Base-by-base conservation (phyloP, 2,797 vertebrate genomes). In the Lacerta viridis region DNA sequence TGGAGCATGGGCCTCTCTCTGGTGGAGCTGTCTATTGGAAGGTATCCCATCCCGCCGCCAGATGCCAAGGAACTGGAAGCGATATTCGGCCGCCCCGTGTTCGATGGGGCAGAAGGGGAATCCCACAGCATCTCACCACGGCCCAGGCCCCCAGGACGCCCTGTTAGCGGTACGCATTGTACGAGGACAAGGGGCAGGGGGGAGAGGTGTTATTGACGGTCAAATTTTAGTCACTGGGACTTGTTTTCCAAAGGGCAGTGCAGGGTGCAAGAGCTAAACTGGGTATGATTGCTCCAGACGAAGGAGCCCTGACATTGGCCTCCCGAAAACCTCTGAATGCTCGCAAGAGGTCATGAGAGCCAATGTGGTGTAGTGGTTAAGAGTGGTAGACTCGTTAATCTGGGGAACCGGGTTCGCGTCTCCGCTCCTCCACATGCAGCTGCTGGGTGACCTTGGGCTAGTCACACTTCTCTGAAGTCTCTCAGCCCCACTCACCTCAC, bases 1-100 rank as follows among this genome's bases (percentile, higher is more conserved):
- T 99, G 99, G 99, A 99, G 99, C 96, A 99, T 99, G 99, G 99
- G 99, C 87, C 97, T 99, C 96, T 99, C 99, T 4, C 95, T 99
- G 94, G 99, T 99, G 96, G 99, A 99, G 97, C 97, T 99, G 96
- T 98, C 98, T 3, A 98, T 99, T 13, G 99, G 99, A 90, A 98
- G 99, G 95, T 99, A 98, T 94, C 99, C 99, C 94, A 99, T 99
- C 94, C 99, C 99, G 89, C 98, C 99, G 10, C 99, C 99, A 3
- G 98, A 99, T 74, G 94, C 98, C 96, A 99, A 98, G 97, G 99
- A 99, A 97, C 97, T 99, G 95, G 99, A 99, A 96, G 97, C 97
- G 95, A 98, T 99, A 92, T 99, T 99, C 74, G 99, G 99, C 88
- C 97, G 98, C 90, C 97, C 98, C 3, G 83, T 99, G 90, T 90